Conservation (phyloP, 2,113 vertebrate species). For the Pterocles gutturalis region DNA sequence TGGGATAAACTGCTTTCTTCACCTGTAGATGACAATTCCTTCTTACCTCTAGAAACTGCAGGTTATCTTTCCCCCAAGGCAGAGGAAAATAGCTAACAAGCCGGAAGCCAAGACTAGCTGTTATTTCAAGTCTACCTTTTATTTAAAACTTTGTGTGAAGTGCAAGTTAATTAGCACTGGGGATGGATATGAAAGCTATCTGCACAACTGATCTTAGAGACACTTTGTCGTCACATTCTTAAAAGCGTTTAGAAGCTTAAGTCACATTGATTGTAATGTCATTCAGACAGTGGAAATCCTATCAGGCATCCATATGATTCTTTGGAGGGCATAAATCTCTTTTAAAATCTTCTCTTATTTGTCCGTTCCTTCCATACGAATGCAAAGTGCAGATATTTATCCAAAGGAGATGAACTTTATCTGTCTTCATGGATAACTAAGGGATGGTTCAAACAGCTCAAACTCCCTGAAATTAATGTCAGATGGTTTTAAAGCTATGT, state of each 20-base stretch:
- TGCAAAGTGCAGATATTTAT: neutral
- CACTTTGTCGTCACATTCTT: neutral
- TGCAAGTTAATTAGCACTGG: neutral
- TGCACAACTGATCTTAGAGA: fast-evolving
- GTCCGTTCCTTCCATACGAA: neutral
- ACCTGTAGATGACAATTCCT: neutral
- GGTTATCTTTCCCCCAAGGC: neutral
- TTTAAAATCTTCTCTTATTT: neutral
- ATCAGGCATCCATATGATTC: neutral
- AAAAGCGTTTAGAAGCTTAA: neutral
- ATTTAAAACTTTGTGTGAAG: neutral
- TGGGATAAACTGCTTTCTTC: neutral
- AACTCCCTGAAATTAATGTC: neutral
- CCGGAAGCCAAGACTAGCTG: neutral
- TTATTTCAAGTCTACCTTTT: neutral
- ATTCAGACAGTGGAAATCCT: neutral
- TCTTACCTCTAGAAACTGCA: neutral
- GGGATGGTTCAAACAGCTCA: neutral
- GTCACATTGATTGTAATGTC: neutral
- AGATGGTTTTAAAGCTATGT: neutral
- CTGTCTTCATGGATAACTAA: neutral
- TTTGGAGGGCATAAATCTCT: neutral
- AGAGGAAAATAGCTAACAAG: neutral
- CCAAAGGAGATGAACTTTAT: neutral
- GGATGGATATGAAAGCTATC: neutral